Evolutionary conservation across 92 coral and sea anemone species (phyloP).

Genomic region (Zoanthus sociatus): DNA sequence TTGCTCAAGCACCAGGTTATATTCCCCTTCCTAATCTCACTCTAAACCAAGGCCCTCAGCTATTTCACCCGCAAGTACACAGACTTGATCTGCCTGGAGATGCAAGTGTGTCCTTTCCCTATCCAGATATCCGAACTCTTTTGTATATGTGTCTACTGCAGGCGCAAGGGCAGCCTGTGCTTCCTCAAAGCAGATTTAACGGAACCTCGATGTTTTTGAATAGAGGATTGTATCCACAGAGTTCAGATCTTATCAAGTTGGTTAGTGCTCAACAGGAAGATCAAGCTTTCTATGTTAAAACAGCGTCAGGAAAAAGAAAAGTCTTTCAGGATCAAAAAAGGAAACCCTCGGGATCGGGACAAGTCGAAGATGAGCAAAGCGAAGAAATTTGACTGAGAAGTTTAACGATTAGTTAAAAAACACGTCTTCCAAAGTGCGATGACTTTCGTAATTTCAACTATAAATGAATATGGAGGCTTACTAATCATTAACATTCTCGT

Average conservation of each 20-base stretch:
- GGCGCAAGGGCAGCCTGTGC: background rate
- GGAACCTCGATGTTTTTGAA: background rate
- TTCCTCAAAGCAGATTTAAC: background rate
- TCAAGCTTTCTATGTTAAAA: background rate
- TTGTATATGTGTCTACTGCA: background rate
- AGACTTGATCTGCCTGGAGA: conserved; percentile 16
- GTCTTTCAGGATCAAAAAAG: background rate
- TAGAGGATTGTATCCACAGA: conserved; percentile 14
- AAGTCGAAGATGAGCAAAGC: conserved; percentile 10
- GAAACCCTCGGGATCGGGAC: conserved; percentile 30
- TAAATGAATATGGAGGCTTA: too few species aligned
- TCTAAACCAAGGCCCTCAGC: conserved; percentile 23
- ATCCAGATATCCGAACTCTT: background rate
- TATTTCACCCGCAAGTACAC: conserved; percentile 19
- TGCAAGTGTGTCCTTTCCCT: conserved; percentile 2
- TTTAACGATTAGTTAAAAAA: conserved; percentile 26
- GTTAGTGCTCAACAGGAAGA: background rate
- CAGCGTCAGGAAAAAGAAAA: conserved; percentile 18
- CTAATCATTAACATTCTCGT: too few species aligned
- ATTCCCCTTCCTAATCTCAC: background rate
- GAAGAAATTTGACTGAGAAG: background rate
- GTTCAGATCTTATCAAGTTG: background rate
- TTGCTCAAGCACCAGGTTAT: background rate
- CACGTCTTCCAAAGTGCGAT: conserved; percentile 44
- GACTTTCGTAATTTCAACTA: background rate